Evolutionary conservation across 2,888 invertebrate genomes (phyloP).

Genomic region (Mimachlamys varia): DNA sequence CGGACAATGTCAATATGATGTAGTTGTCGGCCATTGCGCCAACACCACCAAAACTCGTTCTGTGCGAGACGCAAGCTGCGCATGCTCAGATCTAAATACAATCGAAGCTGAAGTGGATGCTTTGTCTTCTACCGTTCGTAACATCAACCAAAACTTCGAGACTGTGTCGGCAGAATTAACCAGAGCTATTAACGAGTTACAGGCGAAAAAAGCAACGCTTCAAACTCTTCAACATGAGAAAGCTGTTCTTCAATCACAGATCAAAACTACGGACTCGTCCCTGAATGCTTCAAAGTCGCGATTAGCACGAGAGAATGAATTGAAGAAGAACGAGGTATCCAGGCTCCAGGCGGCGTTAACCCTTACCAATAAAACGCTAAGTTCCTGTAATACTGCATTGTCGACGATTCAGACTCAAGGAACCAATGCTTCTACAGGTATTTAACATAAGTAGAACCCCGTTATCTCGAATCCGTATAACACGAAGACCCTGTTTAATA

Average conservation of each 20-base stretch:
- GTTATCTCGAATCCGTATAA: no score
- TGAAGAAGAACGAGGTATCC: background rate
- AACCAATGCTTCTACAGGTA: background rate
- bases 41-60: background rate
- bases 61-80: background rate
- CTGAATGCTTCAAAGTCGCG: background rate
- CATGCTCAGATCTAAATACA: constrained; percentile 39
- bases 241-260: background rate
- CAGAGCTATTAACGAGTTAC: background rate
- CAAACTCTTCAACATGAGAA: constrained; percentile 38
- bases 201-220: constrained; percentile 35
- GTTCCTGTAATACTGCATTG: background rate
- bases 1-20: constrained; percentile 67
- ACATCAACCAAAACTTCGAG: constrained; percentile 38
- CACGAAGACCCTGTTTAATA: no score
- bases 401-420: background rate
- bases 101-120: constrained; percentile 33
- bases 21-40: constrained; percentile 63
- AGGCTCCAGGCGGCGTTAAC: background rate
- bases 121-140: constrained; percentile 32
- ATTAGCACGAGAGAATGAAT: background rate
- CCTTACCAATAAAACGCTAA: background rate
- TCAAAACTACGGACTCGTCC: background rate
- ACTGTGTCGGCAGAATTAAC: constrained; percentile 1
- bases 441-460: background rate